phyloP scores from a whole-genome alignment of 2,797 vertebrate species.

The Babyrousa celebensis region DNA sequence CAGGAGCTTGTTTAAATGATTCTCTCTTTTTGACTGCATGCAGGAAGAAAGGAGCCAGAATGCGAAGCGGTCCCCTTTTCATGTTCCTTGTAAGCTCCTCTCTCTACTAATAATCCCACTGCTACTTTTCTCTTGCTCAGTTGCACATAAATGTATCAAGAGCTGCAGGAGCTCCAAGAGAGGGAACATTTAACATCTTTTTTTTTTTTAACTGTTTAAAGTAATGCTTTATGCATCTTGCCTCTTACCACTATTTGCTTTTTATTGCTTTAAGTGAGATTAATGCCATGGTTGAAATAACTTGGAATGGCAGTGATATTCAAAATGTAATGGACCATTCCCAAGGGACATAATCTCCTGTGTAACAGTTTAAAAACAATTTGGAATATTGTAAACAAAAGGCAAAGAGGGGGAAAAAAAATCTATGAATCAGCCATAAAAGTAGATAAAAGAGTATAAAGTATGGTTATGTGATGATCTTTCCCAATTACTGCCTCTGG shows the following conservation, averaged over 20 bases:
- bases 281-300: constrained; percentile 77
- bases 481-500: constrained; percentile 71
- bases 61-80: constrained; percentile 85
- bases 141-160: constrained; percentile 86
- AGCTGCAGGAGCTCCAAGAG: constrained; percentile 86
- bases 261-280: constrained; percentile 86
- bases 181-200: constrained; percentile 87
- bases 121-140: constrained; percentile 88
- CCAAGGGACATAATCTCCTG: constrained; percentile 78
- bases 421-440: constrained; percentile 58
- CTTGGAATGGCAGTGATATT: constrained; percentile 79
- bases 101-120: constrained; percentile 88
- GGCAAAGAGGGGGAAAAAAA: constrained; percentile 60
- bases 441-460: constrained; percentile 85
- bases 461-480: constrained; percentile 81
- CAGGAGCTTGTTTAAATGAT: constrained; percentile 86
- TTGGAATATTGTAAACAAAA: constrained; percentile 82
- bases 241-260: constrained; percentile 88
- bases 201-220: constrained; percentile 86
- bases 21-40: constrained; percentile 88
- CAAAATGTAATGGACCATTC: constrained; percentile 83
- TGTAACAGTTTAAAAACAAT: constrained; percentile 82
- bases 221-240: constrained; percentile 88
- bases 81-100: constrained; percentile 86
- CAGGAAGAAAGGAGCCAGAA: constrained; percentile 84